phyloP scores from a whole-genome alignment of 2,113 vertebrate genomes.

The Benitochromis conjunctus region DNA sequence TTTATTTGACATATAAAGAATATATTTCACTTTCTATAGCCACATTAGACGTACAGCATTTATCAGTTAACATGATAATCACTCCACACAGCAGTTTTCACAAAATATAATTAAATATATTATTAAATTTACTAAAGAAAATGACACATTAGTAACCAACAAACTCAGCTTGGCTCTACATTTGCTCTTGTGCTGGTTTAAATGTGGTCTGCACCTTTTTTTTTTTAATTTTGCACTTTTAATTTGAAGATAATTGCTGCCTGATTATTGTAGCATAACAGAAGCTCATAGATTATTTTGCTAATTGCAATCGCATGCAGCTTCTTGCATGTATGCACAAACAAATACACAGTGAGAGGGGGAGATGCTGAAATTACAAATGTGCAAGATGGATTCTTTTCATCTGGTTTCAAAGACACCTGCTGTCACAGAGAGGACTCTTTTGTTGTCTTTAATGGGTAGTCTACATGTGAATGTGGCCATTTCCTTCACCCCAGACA shows the following conservation, averaged over 20 bases:
- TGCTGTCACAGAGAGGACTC: neutral
- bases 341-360: neutral
- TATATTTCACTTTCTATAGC: neutral
- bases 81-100: neutral
- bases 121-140: fast-evolving
- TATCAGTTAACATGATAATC: neutral
- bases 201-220: neutral
- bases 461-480: neutral
- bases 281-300: neutral
- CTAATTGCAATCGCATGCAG: neutral
- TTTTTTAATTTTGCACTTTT: neutral
- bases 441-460: conserved; percentile 17
- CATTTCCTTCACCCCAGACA: neutral
- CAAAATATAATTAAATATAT: neutral
- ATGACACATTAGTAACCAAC: neutral
- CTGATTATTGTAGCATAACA: neutral
- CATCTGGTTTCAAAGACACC: conserved; percentile 20
- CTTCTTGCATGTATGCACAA: neutral
- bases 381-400: neutral
- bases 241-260: neutral
- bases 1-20: neutral
- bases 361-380: neutral
- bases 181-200: neutral
- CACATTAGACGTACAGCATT: fast-evolving
- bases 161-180: neutral